These are phyloP conservation scores for Tapera naevia DNA, from an alignment of 2,797 vertebrate species.

Conservation along the genomic window DNA sequence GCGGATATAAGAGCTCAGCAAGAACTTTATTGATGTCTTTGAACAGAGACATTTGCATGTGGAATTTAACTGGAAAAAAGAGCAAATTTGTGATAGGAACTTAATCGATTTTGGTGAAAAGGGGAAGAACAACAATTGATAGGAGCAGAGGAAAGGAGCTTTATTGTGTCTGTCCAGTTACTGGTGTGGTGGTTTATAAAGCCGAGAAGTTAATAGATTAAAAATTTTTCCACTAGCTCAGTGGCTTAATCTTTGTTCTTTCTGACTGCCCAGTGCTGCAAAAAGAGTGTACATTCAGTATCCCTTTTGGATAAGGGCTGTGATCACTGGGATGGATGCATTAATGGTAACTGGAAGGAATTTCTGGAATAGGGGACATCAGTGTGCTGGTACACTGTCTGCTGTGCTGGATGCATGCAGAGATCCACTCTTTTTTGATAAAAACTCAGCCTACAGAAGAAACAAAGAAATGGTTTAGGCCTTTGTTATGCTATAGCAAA, in stretches of 20 bases:
- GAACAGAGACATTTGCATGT: background rate
- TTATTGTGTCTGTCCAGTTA: background rate
- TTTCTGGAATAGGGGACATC: background rate
- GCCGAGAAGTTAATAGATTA: background rate
- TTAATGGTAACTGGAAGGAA: background rate
- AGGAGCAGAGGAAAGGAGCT: background rate
- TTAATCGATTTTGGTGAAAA: background rate
- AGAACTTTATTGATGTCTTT: background rate
- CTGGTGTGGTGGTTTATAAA: background rate
- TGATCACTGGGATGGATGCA: background rate
- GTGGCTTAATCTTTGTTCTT: background rate
- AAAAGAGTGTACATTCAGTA: background rate
- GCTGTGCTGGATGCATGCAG: background rate
- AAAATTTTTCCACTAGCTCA: background rate
- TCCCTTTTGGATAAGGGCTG: background rate
- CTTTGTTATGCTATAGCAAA: background rate
- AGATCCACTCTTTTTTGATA: background rate
- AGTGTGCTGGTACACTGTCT: background rate
- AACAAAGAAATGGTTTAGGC: background rate
- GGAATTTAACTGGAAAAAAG: background rate
- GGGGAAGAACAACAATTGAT: background rate
- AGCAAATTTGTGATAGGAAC: background rate
- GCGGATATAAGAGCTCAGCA: background rate
- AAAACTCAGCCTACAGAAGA: background rate
- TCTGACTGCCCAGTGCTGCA: background rate